These are phyloP conservation scores for Pelusios castaneus DNA, from an alignment of 2,113 vertebrate genomes.

Conservation along the genomic window DNA sequence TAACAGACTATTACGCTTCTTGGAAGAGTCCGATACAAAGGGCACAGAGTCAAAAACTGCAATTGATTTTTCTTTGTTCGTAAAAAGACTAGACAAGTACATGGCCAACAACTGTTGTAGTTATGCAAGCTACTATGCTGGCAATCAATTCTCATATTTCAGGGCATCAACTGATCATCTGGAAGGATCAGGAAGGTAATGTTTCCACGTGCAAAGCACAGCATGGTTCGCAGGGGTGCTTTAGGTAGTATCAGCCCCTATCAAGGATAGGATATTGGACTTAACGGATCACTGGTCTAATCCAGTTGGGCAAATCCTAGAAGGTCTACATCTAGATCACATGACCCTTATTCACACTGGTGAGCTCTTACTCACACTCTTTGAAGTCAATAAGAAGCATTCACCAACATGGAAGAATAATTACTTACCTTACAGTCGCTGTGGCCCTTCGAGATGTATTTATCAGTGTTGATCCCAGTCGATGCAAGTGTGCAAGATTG, in stretches of 20 bases:
- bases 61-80: slow-evolving; percentile 45
- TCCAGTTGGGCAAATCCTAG: not conserved
- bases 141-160: slow-evolving; percentile 31
- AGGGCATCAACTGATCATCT: slow-evolving; percentile 43
- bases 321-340: not conserved
- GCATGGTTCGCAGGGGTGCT: not conserved
- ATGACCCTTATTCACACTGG: not conserved
- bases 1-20: slow-evolving; percentile 56
- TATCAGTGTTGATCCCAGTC: not conserved
- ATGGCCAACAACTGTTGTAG: slow-evolving; percentile 45
- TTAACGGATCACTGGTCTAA: not conserved
- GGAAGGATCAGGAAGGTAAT: slow-evolving; percentile 51
- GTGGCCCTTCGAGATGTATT: not conserved
- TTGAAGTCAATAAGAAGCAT: not conserved
- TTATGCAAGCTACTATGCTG: slow-evolving; percentile 49
- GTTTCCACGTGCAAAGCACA: not conserved
- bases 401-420: not conserved
- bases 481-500: not conserved
- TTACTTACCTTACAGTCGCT: not conserved
- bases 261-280: slow-evolving; percentile 18
- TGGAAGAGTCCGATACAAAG: slow-evolving; percentile 58
- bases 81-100: slow-evolving; percentile 51
- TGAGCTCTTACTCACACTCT: not conserved
- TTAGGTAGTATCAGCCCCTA: not conserved
- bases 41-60: slow-evolving; percentile 65